phyloP scores from a whole-genome alignment of 2,888 invertebrate genomes.

The Heliconius ismenius region DNA sequence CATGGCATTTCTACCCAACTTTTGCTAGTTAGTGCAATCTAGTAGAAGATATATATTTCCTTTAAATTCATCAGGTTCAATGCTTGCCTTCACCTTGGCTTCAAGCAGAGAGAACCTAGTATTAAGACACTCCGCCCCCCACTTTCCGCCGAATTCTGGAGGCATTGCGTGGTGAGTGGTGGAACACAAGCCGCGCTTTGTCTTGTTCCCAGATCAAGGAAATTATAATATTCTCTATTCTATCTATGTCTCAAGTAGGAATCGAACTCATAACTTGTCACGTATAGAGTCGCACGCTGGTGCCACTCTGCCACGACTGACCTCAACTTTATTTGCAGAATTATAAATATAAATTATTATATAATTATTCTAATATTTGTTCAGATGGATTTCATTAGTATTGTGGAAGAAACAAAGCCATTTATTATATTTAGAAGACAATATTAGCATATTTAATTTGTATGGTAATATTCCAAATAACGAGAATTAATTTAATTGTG shows the following conservation, averaged over 20 bases:
- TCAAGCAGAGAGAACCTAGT: too few species aligned
- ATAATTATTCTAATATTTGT: neutral
- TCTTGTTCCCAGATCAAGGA: too few species aligned
- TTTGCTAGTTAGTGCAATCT: neutral
- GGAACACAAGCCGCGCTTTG: too few species aligned
- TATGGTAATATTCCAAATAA: slow-evolving; percentile 3
- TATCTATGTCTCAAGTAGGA: too few species aligned
- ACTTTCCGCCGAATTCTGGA: too few species aligned
- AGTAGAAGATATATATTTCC: neutral
- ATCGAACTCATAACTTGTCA: too few species aligned
- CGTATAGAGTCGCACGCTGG: too few species aligned
- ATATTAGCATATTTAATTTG: slow-evolving; percentile 9
- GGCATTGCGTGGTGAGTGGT: too few species aligned
- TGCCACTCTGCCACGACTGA: too few species aligned
- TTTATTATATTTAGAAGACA: neutral
- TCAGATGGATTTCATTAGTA: neutral
- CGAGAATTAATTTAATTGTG: slow-evolving; percentile 14
- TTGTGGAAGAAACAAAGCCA: neutral
- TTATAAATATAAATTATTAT: neutral
- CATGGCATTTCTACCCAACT: neutral
- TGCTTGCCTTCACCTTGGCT: too few species aligned
- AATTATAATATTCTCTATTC: too few species aligned
- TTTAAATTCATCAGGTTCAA: neutral
- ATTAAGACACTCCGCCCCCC: too few species aligned
- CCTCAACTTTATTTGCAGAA: neutral